A percentile compares a stretch with the other conserved stretches of the same genome.
Conservation (phyloP, 1,140 invertebrate genomes). For the Euschistus heros region DNA sequence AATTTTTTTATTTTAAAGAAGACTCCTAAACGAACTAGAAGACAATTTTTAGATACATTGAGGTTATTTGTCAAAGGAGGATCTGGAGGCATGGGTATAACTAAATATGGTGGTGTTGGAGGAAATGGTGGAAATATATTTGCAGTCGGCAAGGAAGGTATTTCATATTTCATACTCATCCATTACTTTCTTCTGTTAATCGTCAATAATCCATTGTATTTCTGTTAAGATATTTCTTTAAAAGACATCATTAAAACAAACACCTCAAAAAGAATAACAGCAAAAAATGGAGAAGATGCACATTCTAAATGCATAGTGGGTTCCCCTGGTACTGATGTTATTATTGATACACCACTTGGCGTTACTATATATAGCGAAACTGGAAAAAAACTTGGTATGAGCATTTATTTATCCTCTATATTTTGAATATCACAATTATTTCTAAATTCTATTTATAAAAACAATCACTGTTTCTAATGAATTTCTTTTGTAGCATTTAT, state of each 20-base stretch:
- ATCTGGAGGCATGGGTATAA: conserved; percentile 59
- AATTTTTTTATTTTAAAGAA: background rate
- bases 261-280: conserved; percentile 47
- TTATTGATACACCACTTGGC: conserved; percentile 66
- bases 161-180: background rate
- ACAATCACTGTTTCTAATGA: too few species aligned
- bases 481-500: too few species aligned
- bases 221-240: conserved; percentile 40
- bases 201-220: background rate
- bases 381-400: conserved; percentile 45
- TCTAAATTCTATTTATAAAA: background rate
- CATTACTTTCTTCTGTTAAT: background rate
- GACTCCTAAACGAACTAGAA: background rate
- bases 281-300: conserved; percentile 57
- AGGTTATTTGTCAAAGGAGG: conserved; percentile 29
- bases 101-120: conserved; percentile 70
- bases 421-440: background rate
- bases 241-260: conserved; percentile 41
- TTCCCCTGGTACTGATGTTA: conserved; percentile 51
- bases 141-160: conserved; percentile 51
- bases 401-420: background rate
- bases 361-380: conserved; percentile 56
- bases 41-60: conserved; percentile 31
- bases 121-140: conserved; percentile 76
- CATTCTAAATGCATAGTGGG: conserved; percentile 61